Evolutionary conservation across 2,797 vertebrate genomes (phyloP), one percentile per base, ranked within the genome.

Genomic region (Pangasius djambal): DNA sequence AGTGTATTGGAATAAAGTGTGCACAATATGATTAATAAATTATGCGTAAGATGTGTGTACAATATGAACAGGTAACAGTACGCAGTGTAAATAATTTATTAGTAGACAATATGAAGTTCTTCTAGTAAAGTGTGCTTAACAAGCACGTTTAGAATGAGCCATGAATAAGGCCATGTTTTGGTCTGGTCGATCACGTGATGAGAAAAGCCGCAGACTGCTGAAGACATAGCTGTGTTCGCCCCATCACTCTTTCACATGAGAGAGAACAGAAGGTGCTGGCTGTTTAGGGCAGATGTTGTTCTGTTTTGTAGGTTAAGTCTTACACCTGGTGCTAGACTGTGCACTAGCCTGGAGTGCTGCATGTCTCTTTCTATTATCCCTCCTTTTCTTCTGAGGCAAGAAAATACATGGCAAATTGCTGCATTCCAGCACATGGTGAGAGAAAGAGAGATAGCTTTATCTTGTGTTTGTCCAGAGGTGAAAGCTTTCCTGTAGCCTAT

Each of bases 291-390:
- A 96, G 94, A 93, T 95, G 94, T 89, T 95, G 94, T 89, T 91
- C 87, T 92, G 91, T 91, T 91, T 92, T 94, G 86, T 93, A 95
- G 92, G 92, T 82, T 34, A 87, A 85, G 48, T 92, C 90, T 95
- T 92, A 95, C 95, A 96, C 95, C 95, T 96, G 95, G 92, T 94
- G 94, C 92, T 91, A 92, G 92, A 88, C 90, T 52, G 70, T 90
- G 86, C 65, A 85, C 93, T 94, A 90, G 92, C 63, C 92, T 94
- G 94, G 93, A 95, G 95, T 95, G 94, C 92, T 69, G 25, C 8
- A 72, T 84, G 52, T 70, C 84, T 89, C 85, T 67, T 87, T 86
- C 87, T 79, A 44, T 37, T 85, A 48, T 90, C 6, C 12, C 3
- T 84, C 59, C 9, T 83, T 70, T 70, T 65, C 34, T 65, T 57